Conservation (phyloP, 2,888 invertebrate genomes). For the Syrista parreyssii region DNA sequence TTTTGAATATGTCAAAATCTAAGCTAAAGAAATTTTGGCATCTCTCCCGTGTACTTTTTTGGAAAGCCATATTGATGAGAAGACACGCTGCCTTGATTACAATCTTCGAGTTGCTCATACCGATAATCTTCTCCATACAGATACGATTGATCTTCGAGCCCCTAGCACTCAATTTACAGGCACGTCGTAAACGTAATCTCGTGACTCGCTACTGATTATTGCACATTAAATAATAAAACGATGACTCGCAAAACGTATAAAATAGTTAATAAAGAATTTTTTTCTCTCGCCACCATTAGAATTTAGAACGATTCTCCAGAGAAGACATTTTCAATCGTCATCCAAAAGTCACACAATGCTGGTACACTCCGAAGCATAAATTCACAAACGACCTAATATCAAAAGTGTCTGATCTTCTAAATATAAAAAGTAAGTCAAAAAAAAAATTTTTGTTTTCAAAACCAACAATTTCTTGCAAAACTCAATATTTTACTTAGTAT, state of each 20-base stretch:
- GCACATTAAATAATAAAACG: not conserved
- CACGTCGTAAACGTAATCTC: not conserved
- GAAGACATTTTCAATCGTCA: constrained; percentile 17
- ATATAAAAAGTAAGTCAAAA: constrained; percentile 17
- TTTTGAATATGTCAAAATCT: not conserved
- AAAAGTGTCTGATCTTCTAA: constrained; percentile 23
- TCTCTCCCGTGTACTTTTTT: constrained; percentile 27
- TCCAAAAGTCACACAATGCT: constrained; percentile 23
- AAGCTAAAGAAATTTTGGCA: not conserved
- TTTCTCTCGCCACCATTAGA: not conserved
- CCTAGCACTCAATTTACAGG: constrained; percentile 26
- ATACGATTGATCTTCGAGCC: constrained; percentile 39
- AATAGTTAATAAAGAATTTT: not conserved
- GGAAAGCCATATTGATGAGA: constrained; percentile 35
- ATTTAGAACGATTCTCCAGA: not conserved
- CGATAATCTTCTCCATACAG: constrained; percentile 32
- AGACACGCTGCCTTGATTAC: constrained; percentile 23
- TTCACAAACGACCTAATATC: constrained; percentile 33
- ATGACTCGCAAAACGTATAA: not conserved
- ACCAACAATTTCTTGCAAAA: too few species aligned
- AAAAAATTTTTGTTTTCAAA: not conserved
- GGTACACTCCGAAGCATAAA: constrained; percentile 28
- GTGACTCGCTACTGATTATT: not conserved
- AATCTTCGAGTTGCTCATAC: constrained; percentile 29
- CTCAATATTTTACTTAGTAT: constrained; percentile 21